Percentiles rank a stretch among this genome's conserved stretches.
Conservation (phyloP, 2,888 invertebrate genomes). For the Plebejus anna region DNA sequence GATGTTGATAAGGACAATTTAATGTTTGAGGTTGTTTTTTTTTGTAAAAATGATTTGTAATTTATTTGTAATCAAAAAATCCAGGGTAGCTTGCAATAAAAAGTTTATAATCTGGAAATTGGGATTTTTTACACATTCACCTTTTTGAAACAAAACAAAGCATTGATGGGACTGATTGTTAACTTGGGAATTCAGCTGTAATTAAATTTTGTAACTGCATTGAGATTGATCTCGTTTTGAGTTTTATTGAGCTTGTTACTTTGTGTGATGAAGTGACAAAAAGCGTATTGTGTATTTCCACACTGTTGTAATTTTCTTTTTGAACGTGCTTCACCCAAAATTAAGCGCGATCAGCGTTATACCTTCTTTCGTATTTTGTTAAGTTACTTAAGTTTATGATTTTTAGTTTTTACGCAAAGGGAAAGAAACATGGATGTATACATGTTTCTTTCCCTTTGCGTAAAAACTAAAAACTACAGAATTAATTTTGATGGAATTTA, state of each 20-base stretch:
- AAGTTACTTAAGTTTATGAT: too few species aligned
- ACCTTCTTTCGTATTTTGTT: too few species aligned
- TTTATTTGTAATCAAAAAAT: not conserved
- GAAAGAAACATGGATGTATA: too few species aligned
- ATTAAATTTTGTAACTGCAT: constrained; percentile 1
- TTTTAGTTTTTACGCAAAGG: too few species aligned
- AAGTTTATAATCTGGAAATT: not conserved
- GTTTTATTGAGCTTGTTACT: not conserved
- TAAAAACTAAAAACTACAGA: too few species aligned
- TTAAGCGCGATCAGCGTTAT: too few species aligned
- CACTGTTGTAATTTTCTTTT: not conserved
- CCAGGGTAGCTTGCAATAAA: not conserved
- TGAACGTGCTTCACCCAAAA: not conserved
- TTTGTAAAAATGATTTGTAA: too few species aligned
- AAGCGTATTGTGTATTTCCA: not conserved
- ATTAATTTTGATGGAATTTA: too few species aligned
- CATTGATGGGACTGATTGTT: not conserved
- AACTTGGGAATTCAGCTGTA: not conserved
- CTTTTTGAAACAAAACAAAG: not conserved
- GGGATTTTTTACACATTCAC: not conserved
- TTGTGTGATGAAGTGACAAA: not conserved
- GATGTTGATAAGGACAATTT: too few species aligned
- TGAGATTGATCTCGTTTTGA: constrained; percentile 5
- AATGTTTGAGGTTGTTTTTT: too few species aligned
- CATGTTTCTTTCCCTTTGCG: too few species aligned